Evolutionary conservation across 2,888 invertebrate species (phyloP).

Genomic region (Itoplectis maculator): DNA sequence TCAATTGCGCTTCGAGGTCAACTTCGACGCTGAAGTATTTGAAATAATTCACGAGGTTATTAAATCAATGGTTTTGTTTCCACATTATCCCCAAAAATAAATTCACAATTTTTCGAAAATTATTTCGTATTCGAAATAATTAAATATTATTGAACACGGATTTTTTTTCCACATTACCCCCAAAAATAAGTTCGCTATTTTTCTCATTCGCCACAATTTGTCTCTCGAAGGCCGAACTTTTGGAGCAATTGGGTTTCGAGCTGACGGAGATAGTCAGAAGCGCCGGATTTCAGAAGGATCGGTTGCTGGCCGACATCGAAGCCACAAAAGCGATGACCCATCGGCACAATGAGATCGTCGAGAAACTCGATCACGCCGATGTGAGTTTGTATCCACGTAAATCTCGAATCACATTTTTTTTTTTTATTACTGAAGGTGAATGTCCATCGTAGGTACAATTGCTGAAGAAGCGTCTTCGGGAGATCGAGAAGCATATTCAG

Average conservation of each 20-base stretch:
- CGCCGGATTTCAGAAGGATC: conserved; percentile 87
- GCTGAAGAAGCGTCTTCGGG: conserved; percentile 88
- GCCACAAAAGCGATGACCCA: conserved; percentile 87
- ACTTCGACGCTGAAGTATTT: conserved; percentile 89
- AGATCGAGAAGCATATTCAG: conserved; percentile 91
- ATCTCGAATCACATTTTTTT: no score
- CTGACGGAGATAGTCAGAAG: conserved; percentile 86
- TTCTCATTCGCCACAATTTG: background rate
- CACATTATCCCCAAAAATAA: no score
- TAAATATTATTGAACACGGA: no score
- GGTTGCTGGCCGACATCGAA: conserved; percentile 89
- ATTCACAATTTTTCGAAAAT: no score
- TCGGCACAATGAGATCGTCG: conserved; percentile 88
- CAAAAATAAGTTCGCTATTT: no score
- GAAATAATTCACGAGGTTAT: conserved; percentile 88
- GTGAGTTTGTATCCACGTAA: conserved; percentile 80
- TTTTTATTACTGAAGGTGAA: background rate
- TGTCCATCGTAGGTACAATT: conserved; percentile 86
- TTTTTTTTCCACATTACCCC: no score
- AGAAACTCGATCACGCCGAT: conserved; percentile 90
- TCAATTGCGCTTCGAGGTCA: conserved; percentile 88
- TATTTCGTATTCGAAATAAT: no score
- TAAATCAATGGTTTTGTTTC: no score
- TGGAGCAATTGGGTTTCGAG: conserved; percentile 89
- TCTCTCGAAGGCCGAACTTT: conserved; percentile 86